These are phyloP conservation scores for Cottus gobio DNA, from an alignment of 2,113 vertebrate genomes.

Conservation along the genomic window DNA sequence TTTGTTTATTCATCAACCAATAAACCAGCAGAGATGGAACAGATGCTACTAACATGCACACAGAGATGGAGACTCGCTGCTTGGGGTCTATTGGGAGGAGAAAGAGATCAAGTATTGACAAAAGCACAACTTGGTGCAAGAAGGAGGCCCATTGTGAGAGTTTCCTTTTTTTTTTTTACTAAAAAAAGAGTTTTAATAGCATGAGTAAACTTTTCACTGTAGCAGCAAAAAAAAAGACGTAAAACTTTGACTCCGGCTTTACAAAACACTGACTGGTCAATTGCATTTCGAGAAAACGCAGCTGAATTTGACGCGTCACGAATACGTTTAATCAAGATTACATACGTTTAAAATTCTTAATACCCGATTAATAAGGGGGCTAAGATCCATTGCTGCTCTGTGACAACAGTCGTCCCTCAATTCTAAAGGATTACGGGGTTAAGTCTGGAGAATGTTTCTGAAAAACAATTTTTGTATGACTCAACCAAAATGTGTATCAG, in stretches of 20 bases:
- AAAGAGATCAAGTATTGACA: conserved; percentile 29
- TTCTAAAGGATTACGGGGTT: too few relatives aligned
- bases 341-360: not conserved
- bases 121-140: conserved; percentile 22
- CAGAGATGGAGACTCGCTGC: conserved; percentile 26
- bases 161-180: not conserved
- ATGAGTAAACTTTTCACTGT: not conserved
- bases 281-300: not conserved
- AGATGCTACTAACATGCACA: conserved; percentile 56
- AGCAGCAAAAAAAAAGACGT: too few relatives aligned
- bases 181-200: conserved; percentile 12
- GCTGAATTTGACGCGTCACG: not conserved
- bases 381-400: too few relatives aligned
- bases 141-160: not conserved
- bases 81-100: conserved; percentile 32
- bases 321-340: not conserved
- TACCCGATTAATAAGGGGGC: too few relatives aligned
- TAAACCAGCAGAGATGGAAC: conserved; percentile 52
- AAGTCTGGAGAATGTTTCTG: not conserved
- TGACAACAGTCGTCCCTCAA: too few relatives aligned
- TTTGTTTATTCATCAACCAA: conserved; percentile 58
- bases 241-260: too few relatives aligned
- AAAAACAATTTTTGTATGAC: not conserved
- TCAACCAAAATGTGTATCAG: not conserved
- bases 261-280: not conserved